Evolutionary conservation across 2,113 vertebrate genomes (phyloP).

Genomic region (Caretta caretta): DNA sequence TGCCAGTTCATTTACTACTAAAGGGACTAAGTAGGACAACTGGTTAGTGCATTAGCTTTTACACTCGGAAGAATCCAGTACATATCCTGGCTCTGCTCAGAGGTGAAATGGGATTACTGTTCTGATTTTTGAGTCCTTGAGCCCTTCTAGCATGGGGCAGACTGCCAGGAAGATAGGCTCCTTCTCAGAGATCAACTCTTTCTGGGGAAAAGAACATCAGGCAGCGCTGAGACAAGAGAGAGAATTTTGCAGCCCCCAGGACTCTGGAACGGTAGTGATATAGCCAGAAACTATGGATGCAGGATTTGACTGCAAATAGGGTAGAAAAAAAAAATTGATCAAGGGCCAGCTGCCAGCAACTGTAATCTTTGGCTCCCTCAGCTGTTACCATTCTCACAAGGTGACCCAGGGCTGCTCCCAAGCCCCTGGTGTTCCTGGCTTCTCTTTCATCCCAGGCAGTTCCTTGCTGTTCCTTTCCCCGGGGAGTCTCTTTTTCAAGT

Average conservation of each 20-base stretch:
- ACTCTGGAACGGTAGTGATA: neutral
- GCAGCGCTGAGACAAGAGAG: neutral
- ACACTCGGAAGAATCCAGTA: neutral
- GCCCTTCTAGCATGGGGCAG: neutral
- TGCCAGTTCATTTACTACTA: neutral
- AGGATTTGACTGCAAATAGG: neutral
- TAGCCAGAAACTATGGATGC: neutral
- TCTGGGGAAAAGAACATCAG: neutral
- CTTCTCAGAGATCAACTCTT: too few species aligned
- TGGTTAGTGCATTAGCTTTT: neutral
- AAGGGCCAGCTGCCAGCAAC: neutral
- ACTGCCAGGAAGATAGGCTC: neutral
- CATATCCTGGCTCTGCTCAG: neutral
- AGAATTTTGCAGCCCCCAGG: neutral
- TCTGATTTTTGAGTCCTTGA: neutral
- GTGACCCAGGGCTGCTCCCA: neutral
- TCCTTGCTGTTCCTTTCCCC: neutral
- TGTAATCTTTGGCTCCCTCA: conserved; percentile 56
- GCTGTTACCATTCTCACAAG: neutral
- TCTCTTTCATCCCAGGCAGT: neutral
- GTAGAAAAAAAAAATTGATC: neutral
- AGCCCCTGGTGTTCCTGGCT: neutral
- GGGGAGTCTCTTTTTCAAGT: neutral
- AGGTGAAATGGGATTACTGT: neutral
- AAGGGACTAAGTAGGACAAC: conserved; percentile 19